Base-by-base conservation (phyloP, 2,797 vertebrate species). In the Coluber constrictor region DNA sequence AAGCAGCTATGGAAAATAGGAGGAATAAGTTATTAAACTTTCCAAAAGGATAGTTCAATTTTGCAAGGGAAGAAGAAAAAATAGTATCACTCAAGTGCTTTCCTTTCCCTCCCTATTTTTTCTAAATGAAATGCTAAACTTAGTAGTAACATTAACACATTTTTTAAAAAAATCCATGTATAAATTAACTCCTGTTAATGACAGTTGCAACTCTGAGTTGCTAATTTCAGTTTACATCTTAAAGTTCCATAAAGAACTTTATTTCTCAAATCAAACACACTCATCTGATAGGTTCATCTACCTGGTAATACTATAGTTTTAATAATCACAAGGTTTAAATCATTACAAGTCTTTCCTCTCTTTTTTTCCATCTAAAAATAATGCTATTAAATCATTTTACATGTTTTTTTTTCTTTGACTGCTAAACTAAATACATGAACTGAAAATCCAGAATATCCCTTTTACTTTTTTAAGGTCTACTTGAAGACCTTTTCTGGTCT, bases 281-380 rank as follows among this genome's bases (percentile, higher is more conserved):
- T 7, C 90, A 90, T 89, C 60, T 0, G 7, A 91, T 63, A 93
- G 0, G 54, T 23, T 88, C 16, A 37, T 54, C 92, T 91, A 88
- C 93, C 89, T 90, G 93, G 88, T 93, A 93, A 93, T 86, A 87
- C 95, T 93, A 1, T 93, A 93, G 94, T 94, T 95, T 96, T 92
- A 94, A 96, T 93, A 96, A 96, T 93, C 93, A 95, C 95, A 94
- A 91, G 94, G 90, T 95, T 94, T 96, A 94, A 95, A 92, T 60
- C 92, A 95, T 95, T 93, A 87, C 94, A 94, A 86, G 89, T 94
- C 91, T 95, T 95, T 74, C 90, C 94, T 93, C 95, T 90, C 70
- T 90, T 95, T 92, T 93, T 95, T 90, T 93, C 94, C 66, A 7
- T 93, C 93, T 94, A 93, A 94, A 1, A 51, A n/a, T 70, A 94